Evolutionary conservation across 2,113 vertebrate species (phyloP), one percentile per base, ranked within the genome.

Genomic region (Zingel zingel): DNA sequence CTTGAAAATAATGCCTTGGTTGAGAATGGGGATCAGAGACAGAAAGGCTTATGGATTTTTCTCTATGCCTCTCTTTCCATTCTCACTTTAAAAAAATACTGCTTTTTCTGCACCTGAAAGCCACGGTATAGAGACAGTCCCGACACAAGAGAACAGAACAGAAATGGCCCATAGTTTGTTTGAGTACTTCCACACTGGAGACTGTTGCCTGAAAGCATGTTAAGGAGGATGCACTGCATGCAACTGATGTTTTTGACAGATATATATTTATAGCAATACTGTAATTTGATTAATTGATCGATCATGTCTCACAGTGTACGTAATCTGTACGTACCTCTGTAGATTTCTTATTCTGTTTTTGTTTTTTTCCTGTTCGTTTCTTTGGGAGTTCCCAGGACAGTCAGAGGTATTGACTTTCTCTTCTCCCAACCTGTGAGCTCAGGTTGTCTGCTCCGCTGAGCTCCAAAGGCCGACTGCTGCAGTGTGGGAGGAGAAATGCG

Each of bases 331-430:
- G 0, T 58, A 5, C 27, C 6, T 63, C 25, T 63, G 36, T 23
- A 59, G 66, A 15, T 77, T 67, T 83, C 56, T 67, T 68, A 56
- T 53, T 73, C 64, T 76, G 13, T 62, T 74, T 80, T 13, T 72
- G 7, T 25, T 47, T 39, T 51, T 79, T 73, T 63, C 25, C 58
- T 58, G 66, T 82, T 57, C 43, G 2, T 64, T 84, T 69, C 83
- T 80, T 79, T 25, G 16, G 45, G 19, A 53, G 67, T 74, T 79
- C 67, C 78, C 88, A 56, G 23, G 57, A 63, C 72, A 78, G 79
- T 69, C 50, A 39, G 65, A 70, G 50, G n/a, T 87, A 91, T 92
- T 79, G 85, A 92, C 86, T 89, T 91, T 27, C 71, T 85, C 69
- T 33, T 43, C 84, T 79, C 71, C 58, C 56, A 74, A 86, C 85